These are phyloP conservation scores for Drosophila tropicalis DNA, from an alignment of 1,140 invertebrate genomes.

Conservation along the genomic window DNA sequence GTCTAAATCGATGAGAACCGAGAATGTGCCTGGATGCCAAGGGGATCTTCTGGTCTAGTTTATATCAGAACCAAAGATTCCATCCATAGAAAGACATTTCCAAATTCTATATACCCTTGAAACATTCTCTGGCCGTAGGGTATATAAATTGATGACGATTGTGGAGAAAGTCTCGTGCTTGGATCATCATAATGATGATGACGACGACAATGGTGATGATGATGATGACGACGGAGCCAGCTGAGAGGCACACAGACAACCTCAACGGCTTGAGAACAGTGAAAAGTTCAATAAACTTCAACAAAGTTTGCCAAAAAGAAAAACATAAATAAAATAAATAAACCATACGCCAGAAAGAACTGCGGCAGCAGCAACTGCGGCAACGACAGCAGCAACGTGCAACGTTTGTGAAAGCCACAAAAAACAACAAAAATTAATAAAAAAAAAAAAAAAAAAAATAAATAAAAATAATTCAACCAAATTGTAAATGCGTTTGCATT, in stretches of 20 bases:
- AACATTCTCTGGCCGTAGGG: neutral
- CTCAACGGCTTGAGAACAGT: conserved; percentile 16
- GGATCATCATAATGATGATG: conserved; percentile 23
- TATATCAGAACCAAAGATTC: no score
- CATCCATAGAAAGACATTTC: no score
- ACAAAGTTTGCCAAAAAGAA: conserved; percentile 63
- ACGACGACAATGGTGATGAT: conserved; percentile 35
- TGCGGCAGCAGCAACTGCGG: conserved; percentile 1
- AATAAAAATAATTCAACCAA: conserved; percentile 18
- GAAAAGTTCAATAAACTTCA: conserved; percentile 69
- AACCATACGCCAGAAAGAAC: conserved; percentile 21
- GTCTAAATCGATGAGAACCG: no score
- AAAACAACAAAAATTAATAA: conserved; percentile 14
- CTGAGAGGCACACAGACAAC: conserved; percentile 12
- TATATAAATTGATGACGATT: conserved; percentile 41
- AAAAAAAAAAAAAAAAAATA: conserved; percentile 12
- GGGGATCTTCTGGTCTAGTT: no score
- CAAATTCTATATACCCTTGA: neutral
- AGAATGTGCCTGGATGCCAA: no score
- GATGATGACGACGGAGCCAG: conserved; percentile 20
- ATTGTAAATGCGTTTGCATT: conserved; percentile 43
- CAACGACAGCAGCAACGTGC: conserved; percentile 37
- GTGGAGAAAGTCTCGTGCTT: conserved; percentile 62
- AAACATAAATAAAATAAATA: conserved; percentile 38
- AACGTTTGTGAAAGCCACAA: conserved; percentile 49